These are phyloP conservation scores for Myotis brandtii DNA, from an alignment of 2,113 vertebrate genomes.

Conservation along the genomic window DNA sequence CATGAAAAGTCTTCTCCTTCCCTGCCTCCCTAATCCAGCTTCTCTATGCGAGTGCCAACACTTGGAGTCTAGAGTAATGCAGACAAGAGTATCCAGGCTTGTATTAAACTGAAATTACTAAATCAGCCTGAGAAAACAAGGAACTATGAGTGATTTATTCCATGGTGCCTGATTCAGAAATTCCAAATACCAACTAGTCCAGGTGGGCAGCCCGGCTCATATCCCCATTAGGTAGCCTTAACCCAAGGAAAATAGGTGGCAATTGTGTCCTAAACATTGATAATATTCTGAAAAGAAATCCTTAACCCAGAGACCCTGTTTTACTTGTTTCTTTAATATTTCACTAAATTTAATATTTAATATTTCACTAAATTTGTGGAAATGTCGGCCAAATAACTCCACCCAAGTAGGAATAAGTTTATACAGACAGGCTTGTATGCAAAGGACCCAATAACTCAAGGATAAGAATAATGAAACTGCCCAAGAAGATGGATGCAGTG, in stretches of 20 bases:
- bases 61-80: background rate
- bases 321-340: background rate
- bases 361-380: background rate
- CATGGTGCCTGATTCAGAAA: background rate
- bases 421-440: background rate
- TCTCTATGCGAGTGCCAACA: background rate
- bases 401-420: conserved; percentile 27
- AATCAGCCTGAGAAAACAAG: background rate
- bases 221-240: background rate
- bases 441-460: background rate
- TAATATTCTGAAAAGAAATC: background rate
- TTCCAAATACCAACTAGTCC: background rate
- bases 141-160: background rate
- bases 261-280: background rate
- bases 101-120: background rate
- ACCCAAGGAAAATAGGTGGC: background rate
- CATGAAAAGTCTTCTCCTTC: background rate
- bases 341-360: background rate
- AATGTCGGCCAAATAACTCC: background rate
- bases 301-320: background rate
- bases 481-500: background rate
- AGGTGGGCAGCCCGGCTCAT: background rate
- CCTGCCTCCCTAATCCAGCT: background rate
- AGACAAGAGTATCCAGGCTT: background rate
- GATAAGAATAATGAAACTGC: conserved; percentile 38